These are phyloP conservation scores for Troilus luridus DNA, from an alignment of 2,888 invertebrate genomes.

Conservation along the genomic window DNA sequence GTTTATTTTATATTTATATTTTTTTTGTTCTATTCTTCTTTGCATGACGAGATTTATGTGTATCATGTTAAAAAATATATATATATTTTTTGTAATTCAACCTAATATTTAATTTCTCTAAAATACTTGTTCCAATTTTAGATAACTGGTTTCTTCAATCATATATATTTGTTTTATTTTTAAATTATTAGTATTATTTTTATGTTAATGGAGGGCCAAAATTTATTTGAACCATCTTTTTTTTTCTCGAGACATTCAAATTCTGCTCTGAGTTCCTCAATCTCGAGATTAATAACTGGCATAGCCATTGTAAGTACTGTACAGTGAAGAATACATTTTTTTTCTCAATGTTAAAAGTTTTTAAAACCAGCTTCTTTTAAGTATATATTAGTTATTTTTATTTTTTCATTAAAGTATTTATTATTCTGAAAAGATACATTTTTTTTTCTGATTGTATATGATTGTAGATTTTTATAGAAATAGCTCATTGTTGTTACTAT, in stretches of 20 bases:
- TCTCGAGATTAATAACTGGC: background rate
- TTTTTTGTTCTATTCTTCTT: conserved; percentile 1
- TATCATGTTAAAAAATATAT: conserved; percentile 36
- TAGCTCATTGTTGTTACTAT: background rate
- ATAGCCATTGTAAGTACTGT: conserved; percentile 33
- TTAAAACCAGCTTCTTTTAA: background rate
- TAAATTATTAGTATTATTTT: background rate
- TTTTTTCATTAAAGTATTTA: conserved; percentile 2
- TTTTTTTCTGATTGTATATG: background rate
- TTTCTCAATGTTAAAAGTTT: conserved; percentile 1
- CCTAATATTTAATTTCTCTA: conserved; percentile 30
- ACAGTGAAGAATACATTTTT: conserved; percentile 40
- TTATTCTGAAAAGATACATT: background rate
- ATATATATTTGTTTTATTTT: background rate
- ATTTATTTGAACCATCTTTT: background rate
- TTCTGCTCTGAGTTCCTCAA: background rate
- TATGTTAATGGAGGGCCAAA: background rate
- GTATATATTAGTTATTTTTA: background rate
- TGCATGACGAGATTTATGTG: conserved; percentile 15
- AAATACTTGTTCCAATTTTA: background rate
- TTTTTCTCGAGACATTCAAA: background rate
- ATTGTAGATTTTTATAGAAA: conserved; percentile 2
- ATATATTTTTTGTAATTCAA: conserved; percentile 23
- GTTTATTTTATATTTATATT: conserved; percentile 30
- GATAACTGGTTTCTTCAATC: background rate